Percentiles rank a stretch among this genome's conserved stretches.
These are phyloP conservation scores for Leptosomus discolor DNA, from an alignment of 2,113 vertebrate genomes.

Conservation along the genomic window DNA sequence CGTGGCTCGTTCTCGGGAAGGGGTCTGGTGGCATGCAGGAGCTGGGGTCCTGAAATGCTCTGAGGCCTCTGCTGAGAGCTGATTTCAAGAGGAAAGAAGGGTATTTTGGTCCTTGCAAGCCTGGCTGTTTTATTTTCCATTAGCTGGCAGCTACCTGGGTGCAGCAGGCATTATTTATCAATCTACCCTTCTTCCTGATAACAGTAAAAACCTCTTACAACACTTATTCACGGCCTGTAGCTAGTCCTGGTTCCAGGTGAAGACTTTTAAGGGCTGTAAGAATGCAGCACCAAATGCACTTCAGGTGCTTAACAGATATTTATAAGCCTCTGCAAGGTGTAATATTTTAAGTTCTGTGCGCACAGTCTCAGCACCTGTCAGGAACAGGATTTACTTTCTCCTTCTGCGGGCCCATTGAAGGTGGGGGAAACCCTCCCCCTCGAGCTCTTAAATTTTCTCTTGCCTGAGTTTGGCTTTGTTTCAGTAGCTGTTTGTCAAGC, in stretches of 20 bases:
- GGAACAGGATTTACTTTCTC: background rate
- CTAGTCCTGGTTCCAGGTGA: background rate
- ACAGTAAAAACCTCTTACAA: background rate
- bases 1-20: background rate
- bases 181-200: background rate
- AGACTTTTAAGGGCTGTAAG: background rate
- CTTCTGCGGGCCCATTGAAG: background rate
- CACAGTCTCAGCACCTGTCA: background rate
- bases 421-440: background rate
- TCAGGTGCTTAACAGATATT: conserved; percentile 11
- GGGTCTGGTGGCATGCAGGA: background rate
- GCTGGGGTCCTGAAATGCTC: background rate
- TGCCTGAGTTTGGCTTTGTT: background rate
- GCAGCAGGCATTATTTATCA: background rate
- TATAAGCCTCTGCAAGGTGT: background rate
- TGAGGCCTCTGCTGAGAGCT: background rate
- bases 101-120: background rate
- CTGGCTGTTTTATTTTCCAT: background rate
- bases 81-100: accelerated
- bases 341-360: background rate
- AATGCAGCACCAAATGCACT: background rate
- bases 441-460: background rate
- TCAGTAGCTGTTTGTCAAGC: background rate
- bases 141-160: background rate
- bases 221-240: background rate